phyloP scores from a whole-genome alignment of 2,888 invertebrate species.

The Amaurobius ferox region DNA sequence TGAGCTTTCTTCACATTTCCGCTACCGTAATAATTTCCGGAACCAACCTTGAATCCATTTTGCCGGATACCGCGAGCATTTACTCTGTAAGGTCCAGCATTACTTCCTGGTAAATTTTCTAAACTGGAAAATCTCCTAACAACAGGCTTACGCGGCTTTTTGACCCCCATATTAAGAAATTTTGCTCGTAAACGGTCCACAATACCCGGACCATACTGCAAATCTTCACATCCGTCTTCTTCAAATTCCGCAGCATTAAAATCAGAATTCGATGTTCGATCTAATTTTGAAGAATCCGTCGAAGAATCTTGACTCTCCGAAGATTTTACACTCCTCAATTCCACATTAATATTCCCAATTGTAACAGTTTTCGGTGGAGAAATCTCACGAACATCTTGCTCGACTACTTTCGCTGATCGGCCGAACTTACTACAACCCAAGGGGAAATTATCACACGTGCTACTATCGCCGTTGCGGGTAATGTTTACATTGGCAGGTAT shows the following conservation, averaged over 20 bases:
- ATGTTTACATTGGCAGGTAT: constrained; percentile 38
- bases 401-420: constrained; percentile 41
- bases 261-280: constrained; percentile 10
- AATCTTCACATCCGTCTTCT: constrained; percentile 54
- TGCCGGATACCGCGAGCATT: constrained; percentile 35
- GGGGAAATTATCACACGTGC: constrained; percentile 26
- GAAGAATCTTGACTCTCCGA: constrained; percentile 11
- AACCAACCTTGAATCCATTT: constrained; percentile 48
- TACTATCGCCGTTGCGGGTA: constrained; percentile 41
- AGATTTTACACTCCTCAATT: constrained; percentile 46
- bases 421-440: constrained; percentile 48
- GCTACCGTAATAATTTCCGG: not conserved
- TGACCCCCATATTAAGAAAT: constrained; percentile 70
- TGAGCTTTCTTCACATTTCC: constrained; percentile 66
- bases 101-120: constrained; percentile 67
- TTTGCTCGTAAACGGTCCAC: constrained; percentile 71
- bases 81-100: constrained; percentile 38
- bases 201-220: constrained; percentile 73
- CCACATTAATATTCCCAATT: constrained; percentile 57
- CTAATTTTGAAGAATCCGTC: constrained; percentile 20
- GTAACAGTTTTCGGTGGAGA: constrained; percentile 49
- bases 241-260: constrained; percentile 37
- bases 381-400: constrained; percentile 44
- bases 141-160: constrained; percentile 34
- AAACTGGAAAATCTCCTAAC: constrained; percentile 71